phyloP scores from a whole-genome alignment of 2,888 invertebrate species.

The Octodonta nipae region DNA sequence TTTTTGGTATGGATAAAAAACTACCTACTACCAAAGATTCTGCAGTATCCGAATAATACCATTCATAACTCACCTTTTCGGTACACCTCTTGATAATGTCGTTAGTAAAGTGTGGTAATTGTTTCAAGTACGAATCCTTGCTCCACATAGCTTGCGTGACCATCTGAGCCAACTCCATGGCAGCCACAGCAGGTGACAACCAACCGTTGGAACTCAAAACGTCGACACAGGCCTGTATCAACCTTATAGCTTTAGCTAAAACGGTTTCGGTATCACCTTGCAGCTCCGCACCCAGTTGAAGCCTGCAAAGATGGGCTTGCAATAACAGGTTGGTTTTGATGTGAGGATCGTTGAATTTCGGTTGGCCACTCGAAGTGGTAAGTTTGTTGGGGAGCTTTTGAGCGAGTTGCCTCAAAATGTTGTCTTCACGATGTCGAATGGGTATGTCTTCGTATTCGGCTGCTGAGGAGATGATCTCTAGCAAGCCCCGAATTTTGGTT shows the following conservation, averaged over 20 bases:
- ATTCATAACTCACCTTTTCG: slow-evolving; percentile 62
- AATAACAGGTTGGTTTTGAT: slow-evolving; percentile 89
- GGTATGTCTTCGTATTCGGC: slow-evolving; percentile 92
- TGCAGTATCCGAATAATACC: too few species aligned
- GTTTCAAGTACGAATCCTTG: slow-evolving; percentile 92
- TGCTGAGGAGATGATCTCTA: slow-evolving; percentile 96
- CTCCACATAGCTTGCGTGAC: slow-evolving; percentile 99
- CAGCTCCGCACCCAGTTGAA: slow-evolving; percentile 88
- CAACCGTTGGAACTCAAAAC: slow-evolving; percentile 92
- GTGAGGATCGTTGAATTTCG: slow-evolving; percentile 91
- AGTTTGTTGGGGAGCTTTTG: slow-evolving; percentile 49
- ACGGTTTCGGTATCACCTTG: slow-evolving; percentile 91
- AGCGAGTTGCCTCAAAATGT: slow-evolving; percentile 51
- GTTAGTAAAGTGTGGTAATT: slow-evolving; percentile 84
- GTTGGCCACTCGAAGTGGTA: slow-evolving; percentile 43
- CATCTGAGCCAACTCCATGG: slow-evolving; percentile 99
- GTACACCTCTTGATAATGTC: slow-evolving; percentile 84
- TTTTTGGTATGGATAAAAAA: too few species aligned
- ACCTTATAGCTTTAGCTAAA: slow-evolving; percentile 66
- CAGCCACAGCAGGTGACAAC: slow-evolving; percentile 94
- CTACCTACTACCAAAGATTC: too few species aligned
- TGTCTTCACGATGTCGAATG: slow-evolving; percentile 90
- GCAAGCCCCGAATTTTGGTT: slow-evolving; percentile 89
- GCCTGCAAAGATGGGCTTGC: slow-evolving; percentile 88
- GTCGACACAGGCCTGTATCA: slow-evolving; percentile 91